Conservation (phyloP, 1,140 invertebrate genomes). For the Daktulosphaira vitifoliae region DNA sequence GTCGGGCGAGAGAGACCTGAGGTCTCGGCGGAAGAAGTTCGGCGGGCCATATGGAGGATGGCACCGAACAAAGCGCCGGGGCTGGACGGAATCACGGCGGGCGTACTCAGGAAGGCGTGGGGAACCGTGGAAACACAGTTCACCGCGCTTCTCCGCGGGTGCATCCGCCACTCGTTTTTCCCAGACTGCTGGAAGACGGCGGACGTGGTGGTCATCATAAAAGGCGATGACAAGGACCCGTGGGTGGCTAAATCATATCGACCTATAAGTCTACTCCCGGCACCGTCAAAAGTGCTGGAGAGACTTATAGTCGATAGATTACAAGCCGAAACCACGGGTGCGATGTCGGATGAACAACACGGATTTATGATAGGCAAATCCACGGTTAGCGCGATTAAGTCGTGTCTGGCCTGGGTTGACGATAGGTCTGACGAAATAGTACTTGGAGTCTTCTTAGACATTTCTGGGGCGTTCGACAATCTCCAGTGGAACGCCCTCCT, state of each 20-base stretch:
- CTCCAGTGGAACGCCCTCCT: background rate
- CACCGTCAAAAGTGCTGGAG: background rate
- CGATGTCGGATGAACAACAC: background rate
- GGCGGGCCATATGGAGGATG: background rate
- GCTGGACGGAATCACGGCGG: background rate
- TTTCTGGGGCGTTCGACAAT: background rate
- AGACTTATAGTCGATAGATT: background rate
- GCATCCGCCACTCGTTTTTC: background rate
- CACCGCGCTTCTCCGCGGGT: background rate
- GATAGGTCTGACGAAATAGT: background rate
- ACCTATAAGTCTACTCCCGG: background rate
- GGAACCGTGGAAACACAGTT: background rate
- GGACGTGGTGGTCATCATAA: background rate
- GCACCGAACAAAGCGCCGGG: constrained; percentile 4
- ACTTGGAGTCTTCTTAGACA: background rate
- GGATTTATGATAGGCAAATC: background rate
- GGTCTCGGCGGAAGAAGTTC: background rate
- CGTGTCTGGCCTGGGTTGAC: background rate
- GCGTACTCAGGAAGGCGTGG: background rate
- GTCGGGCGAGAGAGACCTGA: background rate
- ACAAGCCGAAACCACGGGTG: background rate
- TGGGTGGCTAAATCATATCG: background rate
- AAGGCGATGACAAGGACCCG: background rate
- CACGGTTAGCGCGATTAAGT: background rate
- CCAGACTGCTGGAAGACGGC: background rate